These are phyloP conservation scores for Folsomia manolachei DNA, from an alignment of 2,888 invertebrate genomes.

Conservation along the genomic window DNA sequence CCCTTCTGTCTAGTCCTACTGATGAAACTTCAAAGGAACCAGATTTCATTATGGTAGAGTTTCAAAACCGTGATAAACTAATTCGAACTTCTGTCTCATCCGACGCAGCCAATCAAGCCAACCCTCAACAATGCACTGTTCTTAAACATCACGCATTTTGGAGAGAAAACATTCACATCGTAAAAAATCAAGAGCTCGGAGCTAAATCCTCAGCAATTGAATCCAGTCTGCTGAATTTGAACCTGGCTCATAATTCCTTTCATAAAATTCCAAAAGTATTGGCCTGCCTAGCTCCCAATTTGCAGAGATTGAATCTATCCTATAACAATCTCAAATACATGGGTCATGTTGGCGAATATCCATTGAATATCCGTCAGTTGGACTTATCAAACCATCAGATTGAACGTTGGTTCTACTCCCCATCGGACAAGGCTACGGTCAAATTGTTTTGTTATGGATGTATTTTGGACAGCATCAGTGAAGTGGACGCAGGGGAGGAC, in stretches of 20 bases:
- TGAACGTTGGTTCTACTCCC: slow-evolving; percentile 66
- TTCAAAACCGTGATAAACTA: slow-evolving; percentile 43
- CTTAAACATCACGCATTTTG: slow-evolving; percentile 45
- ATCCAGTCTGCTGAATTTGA: slow-evolving; percentile 57
- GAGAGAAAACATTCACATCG: slow-evolving; percentile 44
- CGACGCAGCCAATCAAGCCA: slow-evolving; percentile 9
- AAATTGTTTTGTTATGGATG: slow-evolving; percentile 56
- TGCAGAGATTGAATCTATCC: slow-evolving; percentile 85
- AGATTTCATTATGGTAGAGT: slow-evolving; percentile 50
- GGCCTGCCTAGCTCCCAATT: slow-evolving; percentile 82
- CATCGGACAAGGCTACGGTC: slow-evolving; percentile 32
- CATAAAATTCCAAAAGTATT: slow-evolving; percentile 80
- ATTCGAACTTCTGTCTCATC: slow-evolving; percentile 21
- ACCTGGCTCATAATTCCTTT: slow-evolving; percentile 88
- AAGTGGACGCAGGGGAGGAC: slow-evolving; percentile 24
- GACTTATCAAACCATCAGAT: slow-evolving; percentile 92
- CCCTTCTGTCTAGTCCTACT: slow-evolving; percentile 35
- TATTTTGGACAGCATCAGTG: slow-evolving; percentile 55
- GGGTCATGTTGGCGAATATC: slow-evolving; percentile 87
- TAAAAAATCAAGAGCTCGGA: slow-evolving; percentile 41
- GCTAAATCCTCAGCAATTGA: slow-evolving; percentile 33
- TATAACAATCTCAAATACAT: slow-evolving; percentile 71
- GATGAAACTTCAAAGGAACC: slow-evolving; percentile 43
- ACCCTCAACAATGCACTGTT: slow-evolving; percentile 31
- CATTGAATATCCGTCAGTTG: slow-evolving; percentile 80